These are phyloP conservation scores for Oreohelix idahoensis DNA, from an alignment of 1,140 invertebrate genomes.

Conservation along the genomic window DNA sequence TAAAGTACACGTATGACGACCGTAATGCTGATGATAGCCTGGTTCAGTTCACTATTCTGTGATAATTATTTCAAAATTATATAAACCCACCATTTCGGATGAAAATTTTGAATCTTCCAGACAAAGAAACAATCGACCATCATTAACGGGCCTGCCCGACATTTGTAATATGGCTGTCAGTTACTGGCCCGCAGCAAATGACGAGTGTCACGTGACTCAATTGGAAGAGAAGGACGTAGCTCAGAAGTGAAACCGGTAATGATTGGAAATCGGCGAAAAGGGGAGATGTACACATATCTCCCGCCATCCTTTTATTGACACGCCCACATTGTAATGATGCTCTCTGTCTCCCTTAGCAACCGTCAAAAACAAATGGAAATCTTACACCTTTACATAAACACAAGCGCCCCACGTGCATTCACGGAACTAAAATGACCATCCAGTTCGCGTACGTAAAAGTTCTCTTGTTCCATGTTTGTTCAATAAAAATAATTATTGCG, in stretches of 20 bases:
- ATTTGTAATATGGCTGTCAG: constrained; percentile 8
- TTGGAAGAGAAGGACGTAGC: background rate
- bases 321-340: background rate
- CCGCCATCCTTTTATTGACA: constrained; percentile 3
- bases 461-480: constrained; percentile 3
- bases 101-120: too few relatives aligned
- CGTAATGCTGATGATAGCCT: too few relatives aligned
- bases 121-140: too few relatives aligned
- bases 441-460: background rate
- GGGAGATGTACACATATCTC: background rate
- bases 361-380: background rate
- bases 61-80: too few relatives aligned
- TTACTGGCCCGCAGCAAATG: constrained; percentile 9
- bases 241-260: constrained; percentile 11
- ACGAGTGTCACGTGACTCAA: constrained; percentile 9
- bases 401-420: background rate
- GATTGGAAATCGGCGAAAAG: background rate
- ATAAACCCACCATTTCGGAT: too few relatives aligned
- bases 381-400: constrained; percentile 4
- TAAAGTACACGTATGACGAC: too few relatives aligned
- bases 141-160: background rate
- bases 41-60: too few relatives aligned
- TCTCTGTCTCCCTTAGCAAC: background rate
- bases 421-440: background rate
- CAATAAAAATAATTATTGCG: background rate